Evolutionary conservation across 2,797 vertebrate species (phyloP), one percentile per base, ranked within the genome.

Genomic region (Okamejei kenojei): DNA sequence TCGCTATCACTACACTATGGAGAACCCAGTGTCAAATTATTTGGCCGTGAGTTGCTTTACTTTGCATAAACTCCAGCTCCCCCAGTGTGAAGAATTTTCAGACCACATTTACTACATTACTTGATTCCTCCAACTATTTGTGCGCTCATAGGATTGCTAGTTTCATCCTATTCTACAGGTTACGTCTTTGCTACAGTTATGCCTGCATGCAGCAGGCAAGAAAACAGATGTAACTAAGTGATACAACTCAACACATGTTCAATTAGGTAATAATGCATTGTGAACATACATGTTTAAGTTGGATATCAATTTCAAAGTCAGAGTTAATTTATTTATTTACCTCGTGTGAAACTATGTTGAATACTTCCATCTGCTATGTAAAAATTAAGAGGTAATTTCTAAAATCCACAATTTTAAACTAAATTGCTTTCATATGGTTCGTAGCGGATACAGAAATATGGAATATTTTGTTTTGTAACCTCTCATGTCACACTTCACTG

Each of bases 301-400:
- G 96, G 96, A 96, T 96, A 94, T 95, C 95, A 95, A 95, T 94
- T 96, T 96, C 96, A 96, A 96, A 97, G 97, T 97, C 97, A 97
- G 96, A 94, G 94, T 96, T 97, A 97, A 97, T 98, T 97, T 97
- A 98, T 98, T 97, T 97, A 97, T 98, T 98, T 97, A 96, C 95
- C 96, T 98, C 97, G 95, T 95, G 96, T 96, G 94, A 96, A 96
- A 95, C 95, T 94, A 95, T 95, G 96, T 96, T 94, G 95, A 97
- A 97, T 94, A 32, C 95, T 95, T 96, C 95, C 96, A 95, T 95
- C 95, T 96, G 94, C 95, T 96, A 95, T 93, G 93, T 95, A 95
- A 94, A 95, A 97, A 96, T 96, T 96, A 95, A 96, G 94, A 95
- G 96, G 96, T 95, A 96, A 95, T 78, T 95, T 95, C 95, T 96